Base-by-base conservation (phyloP, 1,140 invertebrate genomes). In the Nomia melanderi region DNA sequence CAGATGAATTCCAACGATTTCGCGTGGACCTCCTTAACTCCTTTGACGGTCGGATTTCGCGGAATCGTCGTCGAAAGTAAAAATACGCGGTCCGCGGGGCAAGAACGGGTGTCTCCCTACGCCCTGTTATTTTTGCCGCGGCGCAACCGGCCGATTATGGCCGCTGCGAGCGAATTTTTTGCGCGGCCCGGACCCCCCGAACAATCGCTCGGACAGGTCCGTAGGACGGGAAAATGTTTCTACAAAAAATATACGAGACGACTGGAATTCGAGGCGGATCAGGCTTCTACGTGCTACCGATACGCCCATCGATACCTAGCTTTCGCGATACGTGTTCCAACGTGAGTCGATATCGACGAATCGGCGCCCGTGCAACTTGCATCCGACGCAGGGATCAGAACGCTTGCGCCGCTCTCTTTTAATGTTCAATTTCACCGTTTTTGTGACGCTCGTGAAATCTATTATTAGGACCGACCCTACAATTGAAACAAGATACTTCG, bases 61-160 rank as follows among this genome's bases (percentile, higher is more conserved):
- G 82, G 90, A 91, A 91, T 83, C 76, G 79, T 85, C 79, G 77
- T 63, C 23, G 50, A 80, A 88, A 83, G 84, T 89, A 89, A 89
- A 90, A 91, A 91, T 90, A 90, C 81, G 79, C 77, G 62, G 81
- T 31, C 47, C 76, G 71, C 41, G 63, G 79, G 82, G 39, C 64
- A 65, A 74, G 77, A 82, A 88, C 65, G 80, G 87, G 87, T 79
- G 87, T 79, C 78, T 60, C 75, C 76, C 27, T 66, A n/a, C 56
- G 57, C 12, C 31, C 66, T 50, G 84, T 81, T 88, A 87, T 87
- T 87, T 87, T 87, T 65, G 64, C 53, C 33, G 6, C 53, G 47
- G 14, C 47, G 12, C 67, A 60, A 65, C 20, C 20, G n/a, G 20
- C 31, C 41, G 27, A 31, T 56, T 33, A 62, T 39, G 62, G 54